phyloP scores from a whole-genome alignment of 2,888 invertebrate species.

The Parascotia fuliginaria region DNA sequence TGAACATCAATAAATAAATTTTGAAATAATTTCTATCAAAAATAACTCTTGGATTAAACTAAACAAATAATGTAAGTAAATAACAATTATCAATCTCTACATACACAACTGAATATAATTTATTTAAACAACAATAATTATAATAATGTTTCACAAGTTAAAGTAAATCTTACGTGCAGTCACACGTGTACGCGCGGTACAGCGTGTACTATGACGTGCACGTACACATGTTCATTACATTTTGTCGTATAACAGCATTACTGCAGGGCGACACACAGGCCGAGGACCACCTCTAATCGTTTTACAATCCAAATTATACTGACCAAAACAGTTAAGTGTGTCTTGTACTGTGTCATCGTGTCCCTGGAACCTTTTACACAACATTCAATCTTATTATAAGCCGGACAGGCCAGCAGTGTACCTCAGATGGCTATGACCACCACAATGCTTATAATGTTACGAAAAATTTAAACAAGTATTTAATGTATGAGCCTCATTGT shows the following conservation, averaged over 20 bases:
- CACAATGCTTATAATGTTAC: not conserved
- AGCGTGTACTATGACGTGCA: too few species aligned
- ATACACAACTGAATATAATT: conserved; percentile 14
- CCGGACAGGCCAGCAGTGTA: not conserved
- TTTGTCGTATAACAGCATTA: too few species aligned
- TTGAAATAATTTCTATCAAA: conserved; percentile 31
- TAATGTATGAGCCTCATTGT: not conserved
- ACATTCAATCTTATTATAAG: not conserved
- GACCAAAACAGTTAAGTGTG: not conserved
- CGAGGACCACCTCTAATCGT: too few species aligned
- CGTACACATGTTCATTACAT: too few species aligned
- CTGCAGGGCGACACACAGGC: too few species aligned
- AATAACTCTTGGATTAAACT: conserved; percentile 14
- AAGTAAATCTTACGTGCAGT: too few species aligned
- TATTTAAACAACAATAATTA: not conserved
- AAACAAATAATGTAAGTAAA: conserved; percentile 39
- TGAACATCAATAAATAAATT: conserved; percentile 31
- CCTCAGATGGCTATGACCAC: not conserved
- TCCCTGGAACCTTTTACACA: not conserved
- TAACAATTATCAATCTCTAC: conserved; percentile 22
- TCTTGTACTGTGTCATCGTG: not conserved
- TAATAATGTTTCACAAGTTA: too few species aligned
- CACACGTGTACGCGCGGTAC: too few species aligned
- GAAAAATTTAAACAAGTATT: not conserved
- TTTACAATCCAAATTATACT: too few species aligned